phyloP scores from a whole-genome alignment of 1,140 invertebrate genomes.

The Cyclargus thomasi region DNA sequence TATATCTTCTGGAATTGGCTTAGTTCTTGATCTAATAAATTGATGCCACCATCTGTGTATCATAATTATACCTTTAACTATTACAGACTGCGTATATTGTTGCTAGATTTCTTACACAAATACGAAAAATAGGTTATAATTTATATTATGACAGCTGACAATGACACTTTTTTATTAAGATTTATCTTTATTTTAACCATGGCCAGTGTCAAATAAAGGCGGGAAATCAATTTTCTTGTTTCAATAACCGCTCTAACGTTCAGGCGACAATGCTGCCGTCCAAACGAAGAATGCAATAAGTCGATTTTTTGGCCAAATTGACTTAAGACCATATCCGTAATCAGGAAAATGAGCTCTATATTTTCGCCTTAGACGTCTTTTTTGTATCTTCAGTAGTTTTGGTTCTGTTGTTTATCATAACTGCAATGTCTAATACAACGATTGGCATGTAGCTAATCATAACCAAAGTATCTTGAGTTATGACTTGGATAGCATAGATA shows the following conservation, averaged over 20 bases:
- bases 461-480: slow-evolving; percentile 18
- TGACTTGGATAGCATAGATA: slow-evolving; percentile 18
- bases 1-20: slow-evolving; percentile 75
- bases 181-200: too few species aligned
- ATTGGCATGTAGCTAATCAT: slow-evolving; percentile 17
- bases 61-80: slow-evolving; percentile 30
- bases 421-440: slow-evolving; percentile 18
- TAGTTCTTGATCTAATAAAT: slow-evolving; percentile 77
- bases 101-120: not conserved
- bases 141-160: too few species aligned
- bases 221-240: too few species aligned
- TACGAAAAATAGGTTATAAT: not conserved
- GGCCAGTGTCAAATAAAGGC: too few species aligned
- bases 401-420: slow-evolving; percentile 14
- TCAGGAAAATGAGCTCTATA: too few species aligned
- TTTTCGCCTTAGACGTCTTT: too few species aligned
- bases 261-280: too few species aligned
- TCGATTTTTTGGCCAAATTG: too few species aligned
- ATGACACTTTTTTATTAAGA: too few species aligned
- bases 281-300: too few species aligned
- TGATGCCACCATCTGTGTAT: slow-evolving; percentile 63
- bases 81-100: not conserved
- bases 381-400: slow-evolving; percentile 13
- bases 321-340: too few species aligned
- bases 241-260: too few species aligned